Evolutionary conservation across 2,797 vertebrate genomes (phyloP), one percentile per base, ranked within the genome.

Genomic region (Darevskia mixta): DNA sequence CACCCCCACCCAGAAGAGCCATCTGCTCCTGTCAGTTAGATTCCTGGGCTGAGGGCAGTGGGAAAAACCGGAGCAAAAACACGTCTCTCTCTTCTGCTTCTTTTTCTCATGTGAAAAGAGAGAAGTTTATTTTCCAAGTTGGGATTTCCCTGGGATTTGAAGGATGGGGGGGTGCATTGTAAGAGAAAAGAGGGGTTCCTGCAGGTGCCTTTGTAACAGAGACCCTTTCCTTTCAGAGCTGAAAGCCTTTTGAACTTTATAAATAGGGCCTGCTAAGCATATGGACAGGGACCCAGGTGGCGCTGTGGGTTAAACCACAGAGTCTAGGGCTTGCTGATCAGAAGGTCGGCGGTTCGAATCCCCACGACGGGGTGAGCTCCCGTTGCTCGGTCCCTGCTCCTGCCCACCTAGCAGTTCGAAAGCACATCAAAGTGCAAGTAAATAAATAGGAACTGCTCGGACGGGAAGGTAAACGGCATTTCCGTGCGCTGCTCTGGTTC

Each of bases 11-110:
- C 94, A 93, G 90, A 91, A 93, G 90, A 91, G 86, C 94, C 97
- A 97, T 95, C 96, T 97, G 97, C 96, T 96, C 90, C 49, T 58
- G 82, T 96, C 97, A 95, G 0, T 97, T 96, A 95, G 86, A 72
- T 1, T 71, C 77, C 83, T 77, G 55, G 6, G 89, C 88, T 89
- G 55, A 86, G 5, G 86, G 87, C 90, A 69, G 4, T 0, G 2
- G 91, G 88, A 88, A 83, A 88, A 86, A 71, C 8, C 7, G 88
- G 5, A 82, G 86, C 0, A 41, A 85, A 89, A 49, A 49, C 8
- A 49, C 45, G 29, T 85, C 86, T 79, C 88, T 93, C 27, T 55
- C 13, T 55, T 13, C 13, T 8, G 27, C n/a, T 71, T 71, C 9
- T 71, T 29, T 71, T 71, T 29, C 95, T 94, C 84, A 0, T 92